phyloP scores from a whole-genome alignment of 2,888 invertebrate species.

The Luperina testacea region DNA sequence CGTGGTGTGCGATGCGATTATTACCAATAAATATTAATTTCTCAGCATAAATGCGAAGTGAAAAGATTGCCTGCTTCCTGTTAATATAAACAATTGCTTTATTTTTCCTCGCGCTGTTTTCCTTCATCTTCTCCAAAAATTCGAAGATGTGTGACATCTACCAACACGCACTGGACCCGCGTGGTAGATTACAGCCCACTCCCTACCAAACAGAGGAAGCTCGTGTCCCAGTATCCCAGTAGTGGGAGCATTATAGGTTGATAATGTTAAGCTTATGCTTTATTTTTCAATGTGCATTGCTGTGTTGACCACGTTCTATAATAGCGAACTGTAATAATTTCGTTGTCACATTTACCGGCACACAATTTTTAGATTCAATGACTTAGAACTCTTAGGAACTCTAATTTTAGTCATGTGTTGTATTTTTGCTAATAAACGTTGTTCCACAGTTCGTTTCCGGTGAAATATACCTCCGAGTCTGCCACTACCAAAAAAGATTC shows the following conservation, averaged over 20 bases:
- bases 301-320: not conserved
- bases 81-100: not conserved
- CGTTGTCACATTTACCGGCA: not conserved
- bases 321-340: constrained; percentile 11
- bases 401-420: not conserved
- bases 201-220: not conserved
- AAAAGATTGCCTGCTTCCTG: not conserved
- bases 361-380: not conserved
- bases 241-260: not conserved
- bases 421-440: not conserved
- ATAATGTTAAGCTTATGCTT: not conserved
- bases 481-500: not conserved
- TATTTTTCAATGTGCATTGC: constrained; percentile 4
- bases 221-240: not conserved
- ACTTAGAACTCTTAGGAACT: not conserved
- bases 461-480: not conserved
- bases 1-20: constrained; percentile 8
- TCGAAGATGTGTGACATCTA: not conserved
- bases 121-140: not conserved
- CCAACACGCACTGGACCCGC: not conserved
- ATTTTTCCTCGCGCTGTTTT: not conserved
- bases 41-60: not conserved
- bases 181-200: not conserved
- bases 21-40: not conserved
- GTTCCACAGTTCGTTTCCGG: constrained; percentile 13